phyloP scores from a whole-genome alignment of 2,888 invertebrate genomes.

The Melipona beecheii region DNA sequence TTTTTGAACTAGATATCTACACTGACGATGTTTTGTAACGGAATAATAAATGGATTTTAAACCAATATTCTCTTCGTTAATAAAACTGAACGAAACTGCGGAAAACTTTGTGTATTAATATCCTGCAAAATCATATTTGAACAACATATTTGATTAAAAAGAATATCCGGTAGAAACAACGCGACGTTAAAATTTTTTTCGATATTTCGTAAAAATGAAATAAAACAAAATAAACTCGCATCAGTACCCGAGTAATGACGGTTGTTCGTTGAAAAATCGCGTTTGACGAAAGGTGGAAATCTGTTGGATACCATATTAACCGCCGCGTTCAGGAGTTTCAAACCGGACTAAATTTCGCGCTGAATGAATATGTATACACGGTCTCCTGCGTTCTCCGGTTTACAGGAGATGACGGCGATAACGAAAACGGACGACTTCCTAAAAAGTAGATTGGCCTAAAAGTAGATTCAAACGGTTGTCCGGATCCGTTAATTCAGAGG shows the following conservation, averaged over 20 bases:
- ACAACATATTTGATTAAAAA: too few species aligned
- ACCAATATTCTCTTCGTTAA: too few species aligned
- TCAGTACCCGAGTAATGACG: background rate
- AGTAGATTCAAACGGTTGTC: background rate
- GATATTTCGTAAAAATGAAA: too few species aligned
- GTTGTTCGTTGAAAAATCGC: background rate
- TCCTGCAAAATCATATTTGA: too few species aligned
- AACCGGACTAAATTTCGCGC: slow-evolving; percentile 3
- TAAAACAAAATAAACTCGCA: background rate
- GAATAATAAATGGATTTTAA: too few species aligned
- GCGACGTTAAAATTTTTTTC: background rate
- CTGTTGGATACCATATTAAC: slow-evolving; percentile 7
- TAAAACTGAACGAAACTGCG: too few species aligned
- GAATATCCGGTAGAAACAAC: too few species aligned
- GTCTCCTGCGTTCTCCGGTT: background rate
- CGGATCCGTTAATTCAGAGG: too few species aligned
- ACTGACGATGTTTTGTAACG: too few species aligned
- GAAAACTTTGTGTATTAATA: too few species aligned
- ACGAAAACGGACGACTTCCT: slow-evolving; percentile 28
- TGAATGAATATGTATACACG: slow-evolving; percentile 40
- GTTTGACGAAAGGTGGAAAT: slow-evolving; percentile 5
- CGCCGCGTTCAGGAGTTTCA: slow-evolving; percentile 22
- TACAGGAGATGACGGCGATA: slow-evolving; percentile 28
- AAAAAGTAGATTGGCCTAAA: slow-evolving; percentile 24
- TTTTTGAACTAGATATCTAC: too few species aligned